Percentiles rank a stretch among this genome's conserved stretches.
Evolutionary conservation across 2,888 invertebrate species (phyloP).

Genomic region (Lycocerus yunnanus): DNA sequence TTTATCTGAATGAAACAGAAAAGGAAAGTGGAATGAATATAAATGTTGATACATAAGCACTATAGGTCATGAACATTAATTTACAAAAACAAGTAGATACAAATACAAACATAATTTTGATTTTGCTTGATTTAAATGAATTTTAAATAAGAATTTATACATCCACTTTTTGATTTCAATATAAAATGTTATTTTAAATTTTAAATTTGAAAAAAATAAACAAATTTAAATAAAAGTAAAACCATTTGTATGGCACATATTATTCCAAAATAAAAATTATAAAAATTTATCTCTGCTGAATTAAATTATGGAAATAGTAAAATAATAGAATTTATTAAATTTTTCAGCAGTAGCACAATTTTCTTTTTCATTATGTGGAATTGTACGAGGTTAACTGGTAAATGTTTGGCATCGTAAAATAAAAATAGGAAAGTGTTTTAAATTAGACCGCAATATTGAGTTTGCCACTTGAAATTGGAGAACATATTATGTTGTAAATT

Average conservation of each 20-base stretch:
- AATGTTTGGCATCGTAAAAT: background rate
- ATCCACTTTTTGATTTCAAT: background rate
- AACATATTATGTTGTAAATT: constrained; percentile 29
- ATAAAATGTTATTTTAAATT: background rate
- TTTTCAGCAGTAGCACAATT: background rate
- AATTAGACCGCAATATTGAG: constrained; percentile 24
- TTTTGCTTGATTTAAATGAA: background rate
- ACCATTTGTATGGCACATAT: background rate
- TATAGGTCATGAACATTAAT: background rate
- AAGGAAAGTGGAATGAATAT: background rate
- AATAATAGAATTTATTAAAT: background rate
- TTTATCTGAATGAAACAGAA: background rate
- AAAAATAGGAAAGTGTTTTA: constrained; percentile 15
- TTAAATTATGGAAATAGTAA: background rate
- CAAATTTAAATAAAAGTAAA: background rate
- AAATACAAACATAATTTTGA: background rate
- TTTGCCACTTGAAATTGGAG: constrained; percentile 22
- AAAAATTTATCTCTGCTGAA: background rate
- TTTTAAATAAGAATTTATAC: background rate
- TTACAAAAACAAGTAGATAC: background rate
- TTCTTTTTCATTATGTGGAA: background rate
- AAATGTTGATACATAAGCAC: background rate
- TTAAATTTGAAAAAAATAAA: background rate
- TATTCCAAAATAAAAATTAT: background rate
- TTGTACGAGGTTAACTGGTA: background rate